Evolutionary conservation across 2,113 vertebrate species (phyloP).

Genomic region (Aspiorhynchus laticeps): DNA sequence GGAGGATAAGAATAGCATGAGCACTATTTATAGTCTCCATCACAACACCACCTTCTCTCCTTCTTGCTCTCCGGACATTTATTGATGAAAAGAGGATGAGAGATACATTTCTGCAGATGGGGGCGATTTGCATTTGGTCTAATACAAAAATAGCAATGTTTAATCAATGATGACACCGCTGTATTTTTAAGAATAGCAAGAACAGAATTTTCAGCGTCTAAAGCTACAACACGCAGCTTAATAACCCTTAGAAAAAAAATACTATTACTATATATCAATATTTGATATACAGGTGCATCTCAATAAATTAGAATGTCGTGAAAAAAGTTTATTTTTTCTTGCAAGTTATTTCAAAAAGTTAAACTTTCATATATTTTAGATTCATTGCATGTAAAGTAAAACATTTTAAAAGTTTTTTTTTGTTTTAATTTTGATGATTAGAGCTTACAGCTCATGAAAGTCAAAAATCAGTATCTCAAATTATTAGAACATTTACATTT

Average conservation of each 20-base stretch:
- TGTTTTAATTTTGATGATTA: no score
- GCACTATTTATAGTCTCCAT: constrained; percentile 51
- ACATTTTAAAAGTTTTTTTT: no score
- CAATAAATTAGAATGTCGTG: no score
- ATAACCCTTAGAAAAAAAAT: neutral
- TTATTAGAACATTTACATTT: no score
- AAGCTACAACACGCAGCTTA: neutral
- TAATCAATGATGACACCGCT: constrained; percentile 35
- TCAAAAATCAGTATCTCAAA: no score
- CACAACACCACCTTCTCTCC: constrained; percentile 23
- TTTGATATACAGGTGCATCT: no score
- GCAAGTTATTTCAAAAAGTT: no score
- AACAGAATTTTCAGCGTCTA: neutral
- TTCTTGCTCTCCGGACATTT: constrained; percentile 1
- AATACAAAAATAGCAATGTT: constrained; percentile 49
- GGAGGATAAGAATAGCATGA: constrained; percentile 53
- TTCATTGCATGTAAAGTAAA: no score
- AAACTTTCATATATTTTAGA: no score
- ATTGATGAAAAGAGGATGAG: constrained; percentile 19
- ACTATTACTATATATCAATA: no score
- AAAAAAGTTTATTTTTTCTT: no score
- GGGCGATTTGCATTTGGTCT: constrained; percentile 2
- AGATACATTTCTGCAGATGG: constrained; percentile 47
- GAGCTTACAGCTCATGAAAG: no score
- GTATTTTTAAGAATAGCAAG: constrained; percentile 18